A percentile compares a stretch with the other conserved stretches of the same genome.
These are phyloP conservation scores for Papilio polytes DNA, from an alignment of 1,140 invertebrate species.

Conservation along the genomic window DNA sequence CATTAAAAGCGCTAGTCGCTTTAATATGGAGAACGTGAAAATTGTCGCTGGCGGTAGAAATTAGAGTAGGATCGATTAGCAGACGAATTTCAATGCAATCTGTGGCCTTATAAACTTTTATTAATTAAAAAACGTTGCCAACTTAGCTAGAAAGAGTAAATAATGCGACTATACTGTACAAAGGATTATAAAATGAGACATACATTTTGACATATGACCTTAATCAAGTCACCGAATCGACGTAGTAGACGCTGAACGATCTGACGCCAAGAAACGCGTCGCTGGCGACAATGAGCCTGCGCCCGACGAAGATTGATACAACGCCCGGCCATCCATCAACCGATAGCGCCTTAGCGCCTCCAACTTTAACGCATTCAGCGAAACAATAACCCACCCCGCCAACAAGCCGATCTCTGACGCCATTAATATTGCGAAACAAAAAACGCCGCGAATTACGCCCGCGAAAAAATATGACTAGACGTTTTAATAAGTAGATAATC, in stretches of 20 bases:
- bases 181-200: neutral
- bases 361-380: constrained; percentile 37
- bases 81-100: no score
- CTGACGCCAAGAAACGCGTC: constrained; percentile 40
- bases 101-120: no score
- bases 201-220: constrained; percentile 38
- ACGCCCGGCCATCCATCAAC: constrained; percentile 53
- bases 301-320: constrained; percentile 61
- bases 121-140: no score
- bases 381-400: constrained; percentile 51
- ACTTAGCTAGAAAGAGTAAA: neutral
- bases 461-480: constrained; percentile 47
- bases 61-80: neutral
- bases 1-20: neutral
- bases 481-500: constrained; percentile 44
- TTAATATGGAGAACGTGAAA: neutral
- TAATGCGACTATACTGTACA: neutral
- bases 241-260: constrained; percentile 32
- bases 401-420: constrained; percentile 50
- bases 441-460: constrained; percentile 41
- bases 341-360: constrained; percentile 44
- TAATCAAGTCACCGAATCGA: constrained; percentile 29
- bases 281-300: constrained; percentile 50
- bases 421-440: constrained; percentile 62
- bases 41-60: neutral